Evolutionary conservation across 2,888 invertebrate genomes (phyloP).

Genomic region (Hirudinaria manillensis): DNA sequence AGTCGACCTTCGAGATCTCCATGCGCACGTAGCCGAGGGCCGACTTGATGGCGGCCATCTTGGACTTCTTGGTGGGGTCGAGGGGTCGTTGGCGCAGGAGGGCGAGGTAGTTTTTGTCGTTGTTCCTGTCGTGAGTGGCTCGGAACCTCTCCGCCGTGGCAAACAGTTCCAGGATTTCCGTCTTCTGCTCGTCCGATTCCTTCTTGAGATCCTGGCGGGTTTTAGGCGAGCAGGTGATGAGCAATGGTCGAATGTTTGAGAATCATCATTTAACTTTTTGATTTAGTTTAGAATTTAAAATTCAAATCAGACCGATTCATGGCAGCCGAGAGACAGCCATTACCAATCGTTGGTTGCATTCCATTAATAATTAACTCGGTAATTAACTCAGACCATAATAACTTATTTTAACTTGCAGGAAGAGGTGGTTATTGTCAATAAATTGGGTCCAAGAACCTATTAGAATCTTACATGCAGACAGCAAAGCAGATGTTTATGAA

Average conservation of each 20-base stretch:
- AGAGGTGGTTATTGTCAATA: too few species aligned
- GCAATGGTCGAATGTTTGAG: neutral
- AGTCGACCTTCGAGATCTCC: slow-evolving; percentile 27
- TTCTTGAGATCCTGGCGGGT: slow-evolving; percentile 39
- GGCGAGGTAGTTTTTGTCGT: slow-evolving; percentile 45
- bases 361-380: too few species aligned
- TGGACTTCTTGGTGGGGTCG: neutral
- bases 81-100: slow-evolving; percentile 33
- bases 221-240: neutral
- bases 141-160: slow-evolving; percentile 53
- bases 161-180: slow-evolving; percentile 56
- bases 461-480: too few species aligned
- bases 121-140: slow-evolving; percentile 47
- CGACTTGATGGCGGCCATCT: slow-evolving; percentile 9
- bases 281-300: too few species aligned
- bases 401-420: too few species aligned
- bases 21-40: slow-evolving; percentile 1
- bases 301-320: too few species aligned
- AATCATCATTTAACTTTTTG: too few species aligned
- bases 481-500: too few species aligned
- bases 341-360: too few species aligned
- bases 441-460: too few species aligned
- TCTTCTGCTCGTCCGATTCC: slow-evolving; percentile 62
- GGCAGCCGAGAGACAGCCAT: too few species aligned
- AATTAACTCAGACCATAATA: too few species aligned